Base-by-base conservation (phyloP, 2,888 invertebrate species). In the Hyposoter didymator region DNA sequence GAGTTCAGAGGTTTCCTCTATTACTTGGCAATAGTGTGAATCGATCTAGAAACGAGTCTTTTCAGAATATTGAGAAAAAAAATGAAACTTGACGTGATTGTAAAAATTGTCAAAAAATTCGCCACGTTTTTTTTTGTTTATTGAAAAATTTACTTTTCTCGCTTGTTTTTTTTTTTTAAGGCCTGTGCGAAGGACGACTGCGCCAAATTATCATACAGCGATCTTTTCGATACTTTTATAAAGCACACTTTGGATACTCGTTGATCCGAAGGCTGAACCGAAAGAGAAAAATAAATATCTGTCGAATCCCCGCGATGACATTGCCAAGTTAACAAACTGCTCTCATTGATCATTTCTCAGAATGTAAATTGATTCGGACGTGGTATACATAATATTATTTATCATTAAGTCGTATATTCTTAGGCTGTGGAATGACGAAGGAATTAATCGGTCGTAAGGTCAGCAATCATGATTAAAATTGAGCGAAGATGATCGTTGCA, bases 261-360 rank as follows among this genome's bases (percentile, higher is more conserved):
- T 66, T 28, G 45, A 35, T 70, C 39, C 78, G 55, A 55, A 66
- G 72, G 39, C 75, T 72, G 28, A 17, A 59, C 10, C 22, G 14
- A 66, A 73, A 62, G 75, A 62, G 69, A 83, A 78, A 66, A 32
- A 62, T 74, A 52, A 52, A 76, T 76, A 72, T 82, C 49, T 62
- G 52, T 66, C 52, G 69, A 83, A 70, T 76, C 69, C 39, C 66
- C 45, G 74, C 17, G 79, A 82, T 83, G 55, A 73, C 80, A 81
- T 83, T 83, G 80, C 69, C 83, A 78, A 85, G 83, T 73, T 80
- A 28, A 83, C 66, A 19, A 75, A 82, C 75, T 19, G 28, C 28
- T 62, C 73, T 73, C 80, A 86, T 86, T 83, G 83, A 86, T 86
- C 83, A 86, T 83, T 86, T 86, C 85, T 78, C 22, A 76, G 85